Evolutionary conservation across 2,113 vertebrate genomes (phyloP), one percentile per base, ranked within the genome.

Genomic region (Nannobrachium achirus): DNA sequence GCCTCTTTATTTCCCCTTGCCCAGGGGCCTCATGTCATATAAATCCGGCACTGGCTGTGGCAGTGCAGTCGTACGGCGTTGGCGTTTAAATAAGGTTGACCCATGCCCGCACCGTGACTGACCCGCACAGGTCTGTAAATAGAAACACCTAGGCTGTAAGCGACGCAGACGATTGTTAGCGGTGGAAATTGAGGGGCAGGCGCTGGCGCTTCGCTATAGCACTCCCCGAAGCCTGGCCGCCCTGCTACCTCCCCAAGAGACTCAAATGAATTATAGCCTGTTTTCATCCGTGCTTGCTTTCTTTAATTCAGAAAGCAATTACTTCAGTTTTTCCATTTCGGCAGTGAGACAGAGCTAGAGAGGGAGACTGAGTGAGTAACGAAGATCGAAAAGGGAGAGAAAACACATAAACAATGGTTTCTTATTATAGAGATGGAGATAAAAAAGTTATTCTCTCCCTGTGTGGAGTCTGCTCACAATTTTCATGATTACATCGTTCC

Each of bases 301-400:
- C 78, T 89, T 86, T 90, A 92, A 92, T 92, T 89, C 89, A 90
- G 82, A 92, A 91, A 90, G 82, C 91, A 93, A 92, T 92, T 91
- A 92, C 87, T 91, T 92, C 81, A 89, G 90, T 90, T 91, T 90
- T 92, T 90, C 90, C 92, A 92, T 90, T 91, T 89, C 84, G 89
- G 80, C 82, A 82, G 83, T 86, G 69, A 49, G 59, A 55, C 50
- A 41, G 67, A 63, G 51, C 45, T 63, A 63, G 48, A 25, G 18
- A 87, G 66, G 76, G 56, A 66, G 66, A 70, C 55, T 20, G 57
- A 68, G 56, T 69, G 68, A 75, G 61, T 71, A 58, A 58, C 45
- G 57, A 68, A 48, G 51, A 48, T 48, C 33, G n/a, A 38, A 8
- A 59, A 68, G 63, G 50, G 74, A 38, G 52, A 82, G 68, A 73